phyloP scores from a whole-genome alignment of 1,140 invertebrate species.

The Megalopta genalis region DNA sequence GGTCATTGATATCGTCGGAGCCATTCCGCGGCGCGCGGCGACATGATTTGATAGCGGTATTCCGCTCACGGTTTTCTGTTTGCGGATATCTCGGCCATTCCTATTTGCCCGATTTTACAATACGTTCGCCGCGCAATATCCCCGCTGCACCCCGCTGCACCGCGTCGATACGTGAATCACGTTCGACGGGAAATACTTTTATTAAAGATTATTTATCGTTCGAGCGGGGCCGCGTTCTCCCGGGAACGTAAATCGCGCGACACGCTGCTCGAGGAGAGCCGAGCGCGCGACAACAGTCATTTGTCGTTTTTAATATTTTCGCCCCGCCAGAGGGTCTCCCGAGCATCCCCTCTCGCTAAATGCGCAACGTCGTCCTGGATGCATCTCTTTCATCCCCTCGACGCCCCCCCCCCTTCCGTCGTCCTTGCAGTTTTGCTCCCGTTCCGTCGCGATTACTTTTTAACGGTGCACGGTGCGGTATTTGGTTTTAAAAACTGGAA shows the following conservation, averaged over 20 bases:
- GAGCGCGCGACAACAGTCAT: background rate
- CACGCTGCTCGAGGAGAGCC: no score
- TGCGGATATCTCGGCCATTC: background rate
- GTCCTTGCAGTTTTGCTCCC: no score
- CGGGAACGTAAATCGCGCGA: background rate
- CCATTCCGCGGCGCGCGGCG: background rate
- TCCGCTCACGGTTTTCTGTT: background rate
- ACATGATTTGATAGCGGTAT: background rate
- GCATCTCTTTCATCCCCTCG: no score
- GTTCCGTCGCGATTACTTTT: no score
- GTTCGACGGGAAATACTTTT: slow-evolving; percentile 18
- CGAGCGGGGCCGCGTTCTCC: background rate
- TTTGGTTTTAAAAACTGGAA: no score
- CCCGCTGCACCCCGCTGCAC: background rate
- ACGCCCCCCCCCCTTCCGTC: no score
- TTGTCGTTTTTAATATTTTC: background rate
- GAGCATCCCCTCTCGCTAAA: background rate
- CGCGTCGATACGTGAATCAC: background rate
- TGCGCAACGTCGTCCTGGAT: background rate
- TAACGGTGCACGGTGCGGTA: no score
- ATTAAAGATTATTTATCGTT: slow-evolving; percentile 43
- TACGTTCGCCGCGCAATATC: background rate
- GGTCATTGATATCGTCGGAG: background rate
- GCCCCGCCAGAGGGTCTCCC: background rate
- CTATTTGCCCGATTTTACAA: background rate